Evolutionary conservation across 2,797 vertebrate species (phyloP).

Genomic region (Diplodus puntazzo): DNA sequence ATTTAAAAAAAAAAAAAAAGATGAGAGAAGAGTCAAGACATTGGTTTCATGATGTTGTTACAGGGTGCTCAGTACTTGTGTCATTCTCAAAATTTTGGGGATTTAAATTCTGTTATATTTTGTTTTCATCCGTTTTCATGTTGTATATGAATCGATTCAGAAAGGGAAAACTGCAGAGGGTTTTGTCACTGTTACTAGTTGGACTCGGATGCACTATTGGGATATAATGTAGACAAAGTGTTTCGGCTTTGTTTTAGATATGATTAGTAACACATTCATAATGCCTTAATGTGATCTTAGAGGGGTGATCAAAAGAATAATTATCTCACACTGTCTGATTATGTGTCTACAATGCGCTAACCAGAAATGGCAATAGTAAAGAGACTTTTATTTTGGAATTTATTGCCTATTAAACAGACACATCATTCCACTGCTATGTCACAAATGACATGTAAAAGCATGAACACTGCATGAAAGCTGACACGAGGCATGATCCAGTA

Average conservation of each 20-base stretch:
- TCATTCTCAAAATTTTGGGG: constrained; percentile 71
- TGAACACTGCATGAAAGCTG: constrained; percentile 78
- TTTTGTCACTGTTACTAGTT: constrained; percentile 46
- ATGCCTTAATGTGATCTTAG: constrained; percentile 73
- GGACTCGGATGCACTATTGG: constrained; percentile 46
- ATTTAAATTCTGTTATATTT: constrained; percentile 69
- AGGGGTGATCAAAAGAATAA: constrained; percentile 49
- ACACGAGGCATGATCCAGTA: constrained; percentile 73
- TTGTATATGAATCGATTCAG: constrained; percentile 56
- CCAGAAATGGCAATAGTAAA: constrained; percentile 42
- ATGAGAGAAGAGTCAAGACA: constrained; percentile 72
- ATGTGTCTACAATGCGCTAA: constrained; percentile 48
- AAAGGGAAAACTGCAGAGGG: constrained; percentile 26
- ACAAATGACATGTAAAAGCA: constrained; percentile 64
- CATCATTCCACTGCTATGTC: constrained; percentile 59
- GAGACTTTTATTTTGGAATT: constrained; percentile 66
- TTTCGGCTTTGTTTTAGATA: constrained; percentile 58
- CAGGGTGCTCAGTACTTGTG: constrained; percentile 82
- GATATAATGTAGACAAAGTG: constrained; percentile 59
- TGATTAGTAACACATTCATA: constrained; percentile 81
- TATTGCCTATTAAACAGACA: constrained; percentile 52
- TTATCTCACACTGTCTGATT: constrained; percentile 46
- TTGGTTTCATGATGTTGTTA: constrained; percentile 79
- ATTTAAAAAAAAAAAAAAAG: constrained; percentile 48
- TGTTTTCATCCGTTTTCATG: constrained; percentile 68